Evolutionary conservation across 2,797 vertebrate genomes (phyloP).

Genomic region (Coendou prehensilis): DNA sequence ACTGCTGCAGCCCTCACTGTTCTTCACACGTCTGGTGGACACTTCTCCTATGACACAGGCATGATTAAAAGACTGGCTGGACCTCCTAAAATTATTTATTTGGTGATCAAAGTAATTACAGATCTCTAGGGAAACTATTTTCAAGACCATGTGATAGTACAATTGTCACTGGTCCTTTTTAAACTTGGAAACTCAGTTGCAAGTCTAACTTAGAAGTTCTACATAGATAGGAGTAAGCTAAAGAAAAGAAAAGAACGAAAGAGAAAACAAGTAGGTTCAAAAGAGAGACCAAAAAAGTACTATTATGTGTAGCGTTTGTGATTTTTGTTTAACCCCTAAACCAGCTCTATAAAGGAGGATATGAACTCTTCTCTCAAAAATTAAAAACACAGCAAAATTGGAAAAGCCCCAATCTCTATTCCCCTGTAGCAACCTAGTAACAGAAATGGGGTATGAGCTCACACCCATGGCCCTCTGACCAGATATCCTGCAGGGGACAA

Average conservation of each 20-base stretch:
- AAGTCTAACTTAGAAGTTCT: constrained; percentile 28
- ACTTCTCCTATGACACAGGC: constrained; percentile 49
- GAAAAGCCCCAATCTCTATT: not conserved
- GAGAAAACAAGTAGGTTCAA: not conserved
- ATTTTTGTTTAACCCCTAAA: not conserved
- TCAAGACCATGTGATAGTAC: constrained; percentile 67
- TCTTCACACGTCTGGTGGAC: constrained; percentile 25
- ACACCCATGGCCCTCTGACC: fast-evolving
- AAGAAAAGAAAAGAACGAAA: constrained; percentile 60
- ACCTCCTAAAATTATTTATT: constrained; percentile 77
- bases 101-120: constrained; percentile 83
- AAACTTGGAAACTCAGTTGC: constrained; percentile 64
- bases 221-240: constrained; percentile 44
- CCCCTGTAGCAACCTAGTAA: not conserved
- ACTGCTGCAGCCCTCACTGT: not conserved
- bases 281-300: not conserved
- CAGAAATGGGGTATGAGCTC: not conserved
- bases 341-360: not conserved
- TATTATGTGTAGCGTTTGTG: not conserved
- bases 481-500: not conserved
- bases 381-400: not conserved
- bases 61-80: constrained; percentile 72
- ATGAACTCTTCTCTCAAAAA: not conserved
- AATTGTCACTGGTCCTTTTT: constrained; percentile 80
- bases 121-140: constrained; percentile 78